Percentiles rank a stretch among this genome's conserved stretches.
Conservation (phyloP, 2,797 vertebrate species). For the Alca torda region DNA sequence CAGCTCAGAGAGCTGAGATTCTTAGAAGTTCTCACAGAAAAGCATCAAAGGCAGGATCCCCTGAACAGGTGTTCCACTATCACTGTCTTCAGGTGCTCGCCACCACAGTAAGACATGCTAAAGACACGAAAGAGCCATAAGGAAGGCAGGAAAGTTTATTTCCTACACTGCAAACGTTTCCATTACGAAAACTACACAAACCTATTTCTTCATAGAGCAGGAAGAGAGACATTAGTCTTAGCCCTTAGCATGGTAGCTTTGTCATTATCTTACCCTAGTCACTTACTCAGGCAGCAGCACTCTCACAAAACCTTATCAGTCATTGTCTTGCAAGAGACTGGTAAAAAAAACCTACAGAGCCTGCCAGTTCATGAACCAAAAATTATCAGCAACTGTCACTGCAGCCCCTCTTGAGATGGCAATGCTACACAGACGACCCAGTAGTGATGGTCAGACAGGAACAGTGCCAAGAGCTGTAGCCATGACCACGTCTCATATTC, state of each 20-base stretch:
- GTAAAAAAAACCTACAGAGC: not conserved
- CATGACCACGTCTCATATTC: accelerated
- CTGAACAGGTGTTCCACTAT: not conserved
- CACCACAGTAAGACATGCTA: not conserved
- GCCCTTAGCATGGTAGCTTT: not conserved
- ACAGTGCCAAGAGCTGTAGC: not conserved
- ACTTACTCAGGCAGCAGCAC: not conserved
- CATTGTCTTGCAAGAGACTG: not conserved
- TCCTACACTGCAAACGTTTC: not conserved
- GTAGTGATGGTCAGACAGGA: not conserved
- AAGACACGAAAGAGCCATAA: not conserved
- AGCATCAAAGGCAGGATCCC: not conserved
- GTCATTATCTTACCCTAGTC: not conserved
- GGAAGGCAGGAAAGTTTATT: not conserved
- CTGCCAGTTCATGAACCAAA: not conserved
- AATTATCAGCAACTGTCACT: not conserved
- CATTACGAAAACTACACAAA: not conserved
- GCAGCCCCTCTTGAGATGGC: not conserved
- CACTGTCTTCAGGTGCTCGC: not conserved
- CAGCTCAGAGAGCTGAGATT: not conserved
- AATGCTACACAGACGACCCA: not conserved
- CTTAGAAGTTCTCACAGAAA: not conserved
- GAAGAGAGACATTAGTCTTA: not conserved
- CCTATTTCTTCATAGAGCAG: not conserved
- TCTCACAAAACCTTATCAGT: not conserved